Percentiles rank a stretch among this genome's conserved stretches.
Conservation (phyloP, 2,888 invertebrate genomes). For the Cyclophora punctaria region DNA sequence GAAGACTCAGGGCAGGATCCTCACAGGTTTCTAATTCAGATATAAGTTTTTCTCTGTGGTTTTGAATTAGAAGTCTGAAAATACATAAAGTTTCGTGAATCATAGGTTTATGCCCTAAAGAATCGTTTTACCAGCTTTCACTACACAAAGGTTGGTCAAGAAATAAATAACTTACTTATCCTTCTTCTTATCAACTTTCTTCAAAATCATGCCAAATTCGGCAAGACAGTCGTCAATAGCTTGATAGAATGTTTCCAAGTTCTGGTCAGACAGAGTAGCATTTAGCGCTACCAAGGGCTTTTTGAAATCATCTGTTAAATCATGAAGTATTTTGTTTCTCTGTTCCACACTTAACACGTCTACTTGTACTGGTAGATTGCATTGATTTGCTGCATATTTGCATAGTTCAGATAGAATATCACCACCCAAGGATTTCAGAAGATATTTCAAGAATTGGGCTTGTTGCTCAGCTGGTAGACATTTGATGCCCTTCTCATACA, state of each 20-base stretch:
- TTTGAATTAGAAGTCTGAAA: conserved; percentile 81
- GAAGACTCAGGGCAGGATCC: conserved; percentile 86
- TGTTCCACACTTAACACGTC: conserved; percentile 79
- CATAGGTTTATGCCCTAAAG: neutral
- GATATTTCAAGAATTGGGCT: conserved; percentile 83
- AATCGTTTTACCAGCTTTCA: neutral
- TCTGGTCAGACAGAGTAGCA: conserved; percentile 79
- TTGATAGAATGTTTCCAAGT: conserved; percentile 85
- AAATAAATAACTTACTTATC: conserved; percentile 65
- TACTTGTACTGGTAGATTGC: conserved; percentile 76
- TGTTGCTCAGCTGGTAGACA: conserved; percentile 78
- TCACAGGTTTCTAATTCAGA: conserved; percentile 83
- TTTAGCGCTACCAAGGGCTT: conserved; percentile 79
- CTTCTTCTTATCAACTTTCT: conserved; percentile 93
- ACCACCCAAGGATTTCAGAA: conserved; percentile 87
- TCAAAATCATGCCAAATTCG: conserved; percentile 85
- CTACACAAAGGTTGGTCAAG: too few species aligned
- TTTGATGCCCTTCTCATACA: conserved; percentile 87
- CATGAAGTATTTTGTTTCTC: conserved; percentile 81
- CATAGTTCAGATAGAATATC: conserved; percentile 88
- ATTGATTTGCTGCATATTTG: conserved; percentile 85
- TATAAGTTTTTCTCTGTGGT: conserved; percentile 86
- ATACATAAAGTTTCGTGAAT: conserved; percentile 4
- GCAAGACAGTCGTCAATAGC: conserved; percentile 82
- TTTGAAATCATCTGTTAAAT: conserved; percentile 80